phyloP scores from a whole-genome alignment of 2,113 vertebrate species.

The Gorsachius goisagi region DNA sequence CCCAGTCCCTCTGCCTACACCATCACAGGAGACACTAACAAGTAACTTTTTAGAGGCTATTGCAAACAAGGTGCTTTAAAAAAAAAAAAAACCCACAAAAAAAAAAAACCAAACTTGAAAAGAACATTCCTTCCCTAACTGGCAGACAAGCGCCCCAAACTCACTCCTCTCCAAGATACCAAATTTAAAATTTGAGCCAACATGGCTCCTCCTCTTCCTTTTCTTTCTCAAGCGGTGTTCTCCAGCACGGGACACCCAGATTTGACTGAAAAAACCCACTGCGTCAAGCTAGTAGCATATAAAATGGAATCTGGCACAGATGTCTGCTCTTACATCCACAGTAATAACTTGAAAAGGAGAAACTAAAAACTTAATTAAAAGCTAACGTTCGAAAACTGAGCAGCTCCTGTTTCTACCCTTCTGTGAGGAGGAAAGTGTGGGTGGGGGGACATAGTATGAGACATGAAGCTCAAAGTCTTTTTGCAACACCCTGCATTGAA shows the following conservation, averaged over 20 bases:
- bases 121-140: neutral
- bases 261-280: neutral
- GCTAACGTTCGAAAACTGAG: neutral
- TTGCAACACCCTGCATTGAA: neutral
- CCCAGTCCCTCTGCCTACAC: neutral
- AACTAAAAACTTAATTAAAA: neutral
- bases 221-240: neutral
- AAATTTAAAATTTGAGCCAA: neutral
- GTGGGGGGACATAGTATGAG: accelerated
- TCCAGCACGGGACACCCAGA: neutral
- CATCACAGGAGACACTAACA: neutral
- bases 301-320: neutral
- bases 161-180: neutral
- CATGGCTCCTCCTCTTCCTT: neutral
- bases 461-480: neutral
- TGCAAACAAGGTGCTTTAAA: neutral
- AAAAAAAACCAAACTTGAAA: neutral
- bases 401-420: neutral
- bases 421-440: neutral
- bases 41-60: neutral
- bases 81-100: neutral
- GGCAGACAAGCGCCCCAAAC: neutral
- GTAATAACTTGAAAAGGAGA: neutral
- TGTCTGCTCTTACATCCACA: neutral
- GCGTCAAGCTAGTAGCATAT: neutral